Base-by-base conservation (phyloP, 2,888 invertebrate genomes). In the Orthosia incerta region DNA sequence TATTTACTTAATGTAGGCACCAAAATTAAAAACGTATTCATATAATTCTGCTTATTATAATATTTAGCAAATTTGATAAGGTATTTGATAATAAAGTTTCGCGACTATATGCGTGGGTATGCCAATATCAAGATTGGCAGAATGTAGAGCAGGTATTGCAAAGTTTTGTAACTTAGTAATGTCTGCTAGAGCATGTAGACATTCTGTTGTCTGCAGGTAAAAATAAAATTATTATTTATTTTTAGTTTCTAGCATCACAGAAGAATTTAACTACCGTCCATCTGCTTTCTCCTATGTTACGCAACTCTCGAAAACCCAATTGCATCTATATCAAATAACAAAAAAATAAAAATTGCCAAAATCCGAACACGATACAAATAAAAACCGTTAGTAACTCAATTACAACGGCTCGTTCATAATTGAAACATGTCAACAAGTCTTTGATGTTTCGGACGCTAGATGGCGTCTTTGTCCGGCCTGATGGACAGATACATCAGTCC, bases 401-500 rank as follows among this genome's bases (percentile, higher is more conserved):
- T 59, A 48, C 70, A 45, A 50, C 46, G 70, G 31, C 67, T 79
- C 67, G 74, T 70, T 80, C 51, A 80, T 82, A 82, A 82, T 82
- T 82, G 92, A 90, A 92, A 91, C 89, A 89, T 87, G 92, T 91
- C 92, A 89, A 80, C 86, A 71, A 85, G 84, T 86, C 89, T 90
- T 87, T 91, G 91, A 91, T 90, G 89, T 86, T 86, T 81, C 82
- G 86, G 88, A 88, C 87, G 85, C 86, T 87, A 91, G 92, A 93
- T 92, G 90, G 88, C 90, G 91, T 93, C 94, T 94, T 93, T 94
- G 89, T 89, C 85, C 85, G 68, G 61, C 45, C 85, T 89, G 92
- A 91, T 89, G 85, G 92, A 90, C 90, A 88, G 91, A 92, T 91
- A 91, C 75, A 90, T 91, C 91, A 89, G 89, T 83, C 78, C 83